Evolutionary conservation across 2,888 invertebrate species (phyloP).

Genomic region (Drosophila mulleri): DNA sequence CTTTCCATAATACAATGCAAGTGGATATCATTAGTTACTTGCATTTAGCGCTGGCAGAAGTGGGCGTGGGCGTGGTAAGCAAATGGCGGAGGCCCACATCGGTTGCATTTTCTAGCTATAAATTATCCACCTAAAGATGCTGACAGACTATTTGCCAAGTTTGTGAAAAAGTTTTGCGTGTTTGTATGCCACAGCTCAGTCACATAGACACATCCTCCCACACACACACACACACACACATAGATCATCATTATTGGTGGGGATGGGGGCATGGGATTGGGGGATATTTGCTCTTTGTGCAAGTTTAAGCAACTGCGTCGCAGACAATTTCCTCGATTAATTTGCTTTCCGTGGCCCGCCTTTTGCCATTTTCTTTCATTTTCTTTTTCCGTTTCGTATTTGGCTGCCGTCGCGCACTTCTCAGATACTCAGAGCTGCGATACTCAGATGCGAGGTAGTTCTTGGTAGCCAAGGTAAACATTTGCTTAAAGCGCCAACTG

Average conservation of each 20-base stretch:
- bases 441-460: slow-evolving; percentile 42
- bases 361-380: slow-evolving; percentile 72
- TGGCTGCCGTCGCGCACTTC: slow-evolving; percentile 39
- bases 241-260: slow-evolving; percentile 45
- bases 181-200: slow-evolving; percentile 41
- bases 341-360: slow-evolving; percentile 73
- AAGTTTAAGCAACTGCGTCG: slow-evolving; percentile 78
- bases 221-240: slow-evolving; percentile 22
- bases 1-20: neutral
- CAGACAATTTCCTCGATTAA: slow-evolving; percentile 80
- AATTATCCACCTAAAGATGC: slow-evolving; percentile 70
- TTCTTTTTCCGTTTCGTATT: slow-evolving; percentile 69
- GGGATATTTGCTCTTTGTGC: slow-evolving; percentile 65
- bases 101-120: slow-evolving; percentile 32
- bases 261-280: neutral
- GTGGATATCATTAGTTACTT: slow-evolving; percentile 26
- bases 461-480: slow-evolving; percentile 71
- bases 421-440: slow-evolving; percentile 35
- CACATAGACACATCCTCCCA: slow-evolving; percentile 16
- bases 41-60: slow-evolving; percentile 15
- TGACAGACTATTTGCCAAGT: slow-evolving; percentile 72
- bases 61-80: neutral
- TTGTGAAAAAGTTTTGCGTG: slow-evolving; percentile 54
- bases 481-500: slow-evolving; percentile 76
- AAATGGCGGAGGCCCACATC: slow-evolving; percentile 25